Conservation (phyloP, 2,888 invertebrate species). For the Congeria kusceri region DNA sequence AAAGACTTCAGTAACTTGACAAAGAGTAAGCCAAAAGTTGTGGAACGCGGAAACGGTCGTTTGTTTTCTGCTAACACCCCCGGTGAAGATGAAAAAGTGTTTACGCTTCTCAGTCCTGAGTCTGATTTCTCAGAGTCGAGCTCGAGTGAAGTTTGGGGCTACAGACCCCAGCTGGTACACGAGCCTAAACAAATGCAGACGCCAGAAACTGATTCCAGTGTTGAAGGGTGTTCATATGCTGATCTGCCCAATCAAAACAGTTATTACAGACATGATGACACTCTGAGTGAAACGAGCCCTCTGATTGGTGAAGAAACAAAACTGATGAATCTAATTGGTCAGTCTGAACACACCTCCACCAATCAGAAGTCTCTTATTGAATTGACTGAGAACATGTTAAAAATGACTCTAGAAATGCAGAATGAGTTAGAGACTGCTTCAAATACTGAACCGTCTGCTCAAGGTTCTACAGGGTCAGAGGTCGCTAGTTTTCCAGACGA, state of each 20-base stretch:
- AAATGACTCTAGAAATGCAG: conserved; percentile 73
- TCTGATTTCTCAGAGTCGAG: conserved; percentile 62
- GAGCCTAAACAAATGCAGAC: conserved; percentile 37
- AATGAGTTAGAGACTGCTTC: conserved; percentile 26
- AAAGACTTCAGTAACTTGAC: conserved; percentile 76
- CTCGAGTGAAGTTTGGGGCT: conserved; percentile 64
- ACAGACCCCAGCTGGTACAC: conserved; percentile 44
- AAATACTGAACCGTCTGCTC: conserved; percentile 24
- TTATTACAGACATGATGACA: conserved; percentile 56
- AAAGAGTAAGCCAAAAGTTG: conserved; percentile 43
- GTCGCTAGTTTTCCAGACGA: neutral
- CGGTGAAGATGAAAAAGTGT: conserved; percentile 68
- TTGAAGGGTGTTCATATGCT: conserved; percentile 60
- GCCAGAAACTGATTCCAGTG: conserved; percentile 61
- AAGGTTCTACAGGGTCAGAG: neutral
- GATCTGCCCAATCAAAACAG: conserved; percentile 62
- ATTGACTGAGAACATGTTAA: conserved; percentile 75
- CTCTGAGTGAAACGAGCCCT: conserved; percentile 56
- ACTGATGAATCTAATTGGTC: conserved; percentile 46
- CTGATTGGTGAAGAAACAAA: conserved; percentile 54
- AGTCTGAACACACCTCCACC: conserved; percentile 22
- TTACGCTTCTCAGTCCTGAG: conserved; percentile 63
- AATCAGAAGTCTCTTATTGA: conserved; percentile 69
- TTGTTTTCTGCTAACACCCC: conserved; percentile 69
- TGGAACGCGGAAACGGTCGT: conserved; percentile 48